Conservation (phyloP, 2,113 vertebrate genomes). For the Rattus norvegicus region DNA sequence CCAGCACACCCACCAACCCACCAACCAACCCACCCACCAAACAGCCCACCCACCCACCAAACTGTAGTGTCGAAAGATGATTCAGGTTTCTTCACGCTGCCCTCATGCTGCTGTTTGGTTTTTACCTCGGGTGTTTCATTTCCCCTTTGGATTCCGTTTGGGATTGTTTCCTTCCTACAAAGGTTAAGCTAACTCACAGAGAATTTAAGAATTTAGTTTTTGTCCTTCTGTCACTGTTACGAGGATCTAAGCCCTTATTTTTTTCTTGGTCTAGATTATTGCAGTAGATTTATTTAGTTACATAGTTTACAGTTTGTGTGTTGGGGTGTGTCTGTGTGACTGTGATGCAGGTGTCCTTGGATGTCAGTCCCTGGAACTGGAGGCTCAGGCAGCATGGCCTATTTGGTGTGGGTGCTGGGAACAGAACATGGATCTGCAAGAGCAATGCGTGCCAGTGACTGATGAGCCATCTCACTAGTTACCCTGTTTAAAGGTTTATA, state of each 20-base stretch:
- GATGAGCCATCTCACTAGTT: not conserved
- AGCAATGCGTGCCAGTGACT: not conserved
- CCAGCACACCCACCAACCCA: no score
- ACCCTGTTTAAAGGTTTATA: not conserved
- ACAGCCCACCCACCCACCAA: not conserved
- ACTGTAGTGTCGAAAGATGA: not conserved
- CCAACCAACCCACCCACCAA: no score
- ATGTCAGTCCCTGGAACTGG: not conserved
- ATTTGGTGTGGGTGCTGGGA: not conserved
- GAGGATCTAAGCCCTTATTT: not conserved
- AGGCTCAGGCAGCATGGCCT: not conserved
- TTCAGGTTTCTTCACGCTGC: not conserved
- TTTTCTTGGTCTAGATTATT: not conserved
- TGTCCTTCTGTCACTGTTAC: not conserved
- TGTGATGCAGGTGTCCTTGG: not conserved
- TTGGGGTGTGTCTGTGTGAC: not conserved
- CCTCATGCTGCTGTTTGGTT: not conserved
- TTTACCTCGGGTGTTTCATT: not conserved
- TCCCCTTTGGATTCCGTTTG: constrained; percentile 5
- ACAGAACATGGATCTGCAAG: not conserved
- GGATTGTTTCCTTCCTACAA: not conserved
- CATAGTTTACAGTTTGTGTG: not conserved
- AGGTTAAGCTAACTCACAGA: constrained; percentile 20
- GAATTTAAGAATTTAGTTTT: not conserved
- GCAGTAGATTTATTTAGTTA: not conserved